These are phyloP conservation scores for Pleuronectes platessa DNA, from an alignment of 2,113 vertebrate genomes.

Conservation along the genomic window DNA sequence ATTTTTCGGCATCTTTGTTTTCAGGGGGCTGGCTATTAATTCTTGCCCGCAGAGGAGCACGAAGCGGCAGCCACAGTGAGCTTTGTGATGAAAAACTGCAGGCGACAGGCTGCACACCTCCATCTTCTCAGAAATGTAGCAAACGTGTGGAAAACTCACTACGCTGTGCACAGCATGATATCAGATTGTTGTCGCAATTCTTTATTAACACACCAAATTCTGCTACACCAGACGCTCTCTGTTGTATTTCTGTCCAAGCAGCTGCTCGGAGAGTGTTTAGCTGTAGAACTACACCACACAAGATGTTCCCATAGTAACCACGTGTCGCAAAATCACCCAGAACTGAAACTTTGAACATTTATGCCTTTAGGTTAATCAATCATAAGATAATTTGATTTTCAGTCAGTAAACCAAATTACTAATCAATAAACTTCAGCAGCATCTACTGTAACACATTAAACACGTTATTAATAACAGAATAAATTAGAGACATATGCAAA, in stretches of 20 bases:
- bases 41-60: not conserved
- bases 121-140: not conserved
- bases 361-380: not conserved
- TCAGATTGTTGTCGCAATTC: not conserved
- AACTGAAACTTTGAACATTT: not conserved
- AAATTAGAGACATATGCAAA: conserved; percentile 3
- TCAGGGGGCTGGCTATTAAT: not conserved
- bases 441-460: not conserved
- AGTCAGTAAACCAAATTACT: too few species aligned
- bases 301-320: not conserved
- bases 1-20: not conserved
- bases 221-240: not conserved
- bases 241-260: not conserved
- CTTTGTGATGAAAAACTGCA: not conserved
- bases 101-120: not conserved
- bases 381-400: too few species aligned
- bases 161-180: not conserved
- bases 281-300: not conserved
- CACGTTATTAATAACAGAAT: not conserved
- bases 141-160: not conserved
- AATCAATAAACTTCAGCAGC: not conserved
- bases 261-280: not conserved
- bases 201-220: not conserved
- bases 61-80: not conserved
- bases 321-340: too few species aligned